phyloP scores from a whole-genome alignment of 2,888 invertebrate species.

The Deilephila elpenor region DNA sequence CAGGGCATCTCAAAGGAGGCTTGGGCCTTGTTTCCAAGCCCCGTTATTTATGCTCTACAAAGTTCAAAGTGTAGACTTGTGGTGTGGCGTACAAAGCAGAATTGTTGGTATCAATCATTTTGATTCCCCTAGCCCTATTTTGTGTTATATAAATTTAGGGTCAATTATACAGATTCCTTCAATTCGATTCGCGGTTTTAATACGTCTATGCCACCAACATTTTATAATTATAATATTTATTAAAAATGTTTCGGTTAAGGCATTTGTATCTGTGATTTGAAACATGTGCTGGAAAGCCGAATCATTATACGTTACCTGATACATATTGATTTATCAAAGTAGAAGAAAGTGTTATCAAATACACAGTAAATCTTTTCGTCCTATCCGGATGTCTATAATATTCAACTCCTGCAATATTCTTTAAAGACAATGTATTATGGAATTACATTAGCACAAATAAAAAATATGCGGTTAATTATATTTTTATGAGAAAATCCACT shows the following conservation, averaged over 20 bases:
- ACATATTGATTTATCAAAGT: neutral
- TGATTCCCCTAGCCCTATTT: slow-evolving; percentile 31
- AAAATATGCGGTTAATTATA: too few relatives aligned
- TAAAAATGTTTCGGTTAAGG: too few relatives aligned
- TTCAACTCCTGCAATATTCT: too few relatives aligned
- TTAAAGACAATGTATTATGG: too few relatives aligned
- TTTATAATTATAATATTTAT: neutral
- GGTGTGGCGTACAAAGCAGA: slow-evolving; percentile 30
- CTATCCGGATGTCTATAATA: too few relatives aligned
- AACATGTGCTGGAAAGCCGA: too few relatives aligned
- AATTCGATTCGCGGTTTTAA: slow-evolving; percentile 28
- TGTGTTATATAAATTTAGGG: slow-evolving; percentile 26
- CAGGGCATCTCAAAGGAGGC: slow-evolving; percentile 31
- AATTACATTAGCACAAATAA: too few relatives aligned
- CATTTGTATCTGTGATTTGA: too few relatives aligned
- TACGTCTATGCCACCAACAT: neutral
- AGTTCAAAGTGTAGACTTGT: slow-evolving; percentile 35
- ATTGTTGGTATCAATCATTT: slow-evolving; percentile 36
- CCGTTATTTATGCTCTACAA: slow-evolving; percentile 34
- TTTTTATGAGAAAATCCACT: neutral
- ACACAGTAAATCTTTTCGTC: too few relatives aligned
- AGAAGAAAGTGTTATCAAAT: too few relatives aligned
- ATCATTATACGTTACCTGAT: too few relatives aligned
- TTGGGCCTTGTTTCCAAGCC: slow-evolving; percentile 27
- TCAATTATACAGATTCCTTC: slow-evolving; percentile 32